Conservation (phyloP, 2,888 invertebrate species). For the Steromphala cineraria region DNA sequence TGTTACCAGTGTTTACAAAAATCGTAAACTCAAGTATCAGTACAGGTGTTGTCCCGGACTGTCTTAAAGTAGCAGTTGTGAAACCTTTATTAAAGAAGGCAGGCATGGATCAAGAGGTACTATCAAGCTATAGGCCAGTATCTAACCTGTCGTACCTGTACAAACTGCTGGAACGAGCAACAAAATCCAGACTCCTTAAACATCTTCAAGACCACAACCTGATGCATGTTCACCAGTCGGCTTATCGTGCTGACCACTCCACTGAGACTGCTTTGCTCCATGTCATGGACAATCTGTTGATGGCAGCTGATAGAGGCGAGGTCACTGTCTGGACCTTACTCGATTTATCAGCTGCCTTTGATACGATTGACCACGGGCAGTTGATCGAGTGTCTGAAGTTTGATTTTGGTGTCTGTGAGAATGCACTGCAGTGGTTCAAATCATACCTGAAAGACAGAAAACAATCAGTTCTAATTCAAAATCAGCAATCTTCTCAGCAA, state of each 20-base stretch:
- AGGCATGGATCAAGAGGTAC: too few species aligned
- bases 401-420: background rate
- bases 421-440: background rate
- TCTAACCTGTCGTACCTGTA: background rate
- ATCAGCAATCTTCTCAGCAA: too few species aligned
- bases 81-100: too few species aligned
- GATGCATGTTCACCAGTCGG: background rate
- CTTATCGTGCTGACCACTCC: background rate
- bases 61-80: background rate
- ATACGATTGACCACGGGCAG: background rate
- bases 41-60: background rate
- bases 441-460: background rate
- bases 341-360: too few species aligned
- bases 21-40: background rate
- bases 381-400: background rate
- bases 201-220: background rate
- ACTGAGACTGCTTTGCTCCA: background rate
- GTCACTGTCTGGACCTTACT: background rate
- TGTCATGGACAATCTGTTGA: too few species aligned
- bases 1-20: background rate
- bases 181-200: too few species aligned
- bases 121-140: slow-evolving; percentile 15
- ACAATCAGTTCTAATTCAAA: background rate
- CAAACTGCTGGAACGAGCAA: too few species aligned
- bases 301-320: background rate